These are phyloP conservation scores for Mareca penelope DNA, from an alignment of 2,797 vertebrate species.

Conservation along the genomic window DNA sequence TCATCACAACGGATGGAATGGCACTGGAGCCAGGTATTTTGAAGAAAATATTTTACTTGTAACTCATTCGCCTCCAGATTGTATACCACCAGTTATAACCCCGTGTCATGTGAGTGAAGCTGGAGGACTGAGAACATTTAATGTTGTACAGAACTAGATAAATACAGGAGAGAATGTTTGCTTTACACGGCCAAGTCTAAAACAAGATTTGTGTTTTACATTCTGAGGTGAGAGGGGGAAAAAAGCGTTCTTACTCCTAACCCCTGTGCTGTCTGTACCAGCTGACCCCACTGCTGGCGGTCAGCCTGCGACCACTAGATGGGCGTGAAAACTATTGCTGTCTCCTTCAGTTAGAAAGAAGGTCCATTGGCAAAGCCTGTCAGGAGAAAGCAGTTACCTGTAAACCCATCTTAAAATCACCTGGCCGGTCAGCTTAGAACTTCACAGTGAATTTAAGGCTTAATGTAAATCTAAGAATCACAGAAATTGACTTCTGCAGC, in stretches of 20 bases:
- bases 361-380: not conserved
- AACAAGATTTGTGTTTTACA: not conserved
- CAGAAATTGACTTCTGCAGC: not conserved
- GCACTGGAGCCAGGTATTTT: conserved; percentile 83
- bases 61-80: not conserved
- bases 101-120: not conserved
- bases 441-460: not conserved
- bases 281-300: not conserved
- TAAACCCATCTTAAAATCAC: not conserved
- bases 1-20: conserved; percentile 83
- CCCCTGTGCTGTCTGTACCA: not conserved
- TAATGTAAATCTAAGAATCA: not conserved
- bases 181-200: not conserved
- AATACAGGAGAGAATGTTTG: not conserved
- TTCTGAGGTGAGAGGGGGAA: not conserved
- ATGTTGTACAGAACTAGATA: not conserved
- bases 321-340: not conserved
- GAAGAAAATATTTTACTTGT: not conserved
- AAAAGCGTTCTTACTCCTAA: not conserved
- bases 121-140: not conserved
- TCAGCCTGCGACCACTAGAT: not conserved
- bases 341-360: not conserved
- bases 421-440: not conserved
- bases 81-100: not conserved
- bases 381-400: not conserved